phyloP scores from a whole-genome alignment of 2,888 invertebrate species.

The Nasonovia ribisnigri region DNA sequence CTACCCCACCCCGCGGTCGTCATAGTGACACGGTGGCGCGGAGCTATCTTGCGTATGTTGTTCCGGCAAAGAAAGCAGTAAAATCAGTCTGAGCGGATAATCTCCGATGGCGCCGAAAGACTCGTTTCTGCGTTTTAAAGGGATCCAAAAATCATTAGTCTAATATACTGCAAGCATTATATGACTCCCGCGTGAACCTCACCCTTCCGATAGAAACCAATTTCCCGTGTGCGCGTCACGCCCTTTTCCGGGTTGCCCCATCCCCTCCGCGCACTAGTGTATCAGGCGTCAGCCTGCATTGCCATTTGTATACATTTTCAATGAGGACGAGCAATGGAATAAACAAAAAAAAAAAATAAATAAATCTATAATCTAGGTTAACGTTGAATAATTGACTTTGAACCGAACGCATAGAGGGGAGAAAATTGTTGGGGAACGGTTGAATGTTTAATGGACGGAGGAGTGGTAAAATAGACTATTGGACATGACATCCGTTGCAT shows the following conservation, averaged over 20 bases:
- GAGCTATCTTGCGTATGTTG: not conserved
- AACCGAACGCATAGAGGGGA: not conserved
- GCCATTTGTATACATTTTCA: slow-evolving; percentile 50
- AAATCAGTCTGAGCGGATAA: slow-evolving; percentile 37
- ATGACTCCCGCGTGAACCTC: slow-evolving; percentile 36
- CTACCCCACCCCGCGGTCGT: not conserved
- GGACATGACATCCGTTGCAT: slow-evolving; percentile 26
- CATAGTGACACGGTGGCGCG: not conserved
- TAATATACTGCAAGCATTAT: slow-evolving; percentile 33
- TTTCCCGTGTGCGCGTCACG: slow-evolving; percentile 56
- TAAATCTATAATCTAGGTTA: slow-evolving; percentile 45
- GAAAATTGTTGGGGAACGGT: slow-evolving; percentile 15
- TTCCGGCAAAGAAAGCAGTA: slow-evolving; percentile 12
- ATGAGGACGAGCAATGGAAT: slow-evolving; percentile 14
- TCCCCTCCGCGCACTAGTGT: not conserved
- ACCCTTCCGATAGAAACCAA: slow-evolving; percentile 59
- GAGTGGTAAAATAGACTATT: slow-evolving; percentile 38
- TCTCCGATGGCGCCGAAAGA: slow-evolving; percentile 48
- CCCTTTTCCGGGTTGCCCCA: slow-evolving; percentile 47
- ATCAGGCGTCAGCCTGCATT: slow-evolving; percentile 23
- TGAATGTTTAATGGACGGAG: slow-evolving; percentile 49
- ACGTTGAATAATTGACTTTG: slow-evolving; percentile 59
- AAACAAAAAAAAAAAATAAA: not conserved
- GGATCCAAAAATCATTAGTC: slow-evolving; percentile 45
- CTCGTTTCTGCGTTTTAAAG: slow-evolving; percentile 43